Evolutionary conservation across 1,140 invertebrate species (phyloP).

Genomic region (Ceratina calcarata): DNA sequence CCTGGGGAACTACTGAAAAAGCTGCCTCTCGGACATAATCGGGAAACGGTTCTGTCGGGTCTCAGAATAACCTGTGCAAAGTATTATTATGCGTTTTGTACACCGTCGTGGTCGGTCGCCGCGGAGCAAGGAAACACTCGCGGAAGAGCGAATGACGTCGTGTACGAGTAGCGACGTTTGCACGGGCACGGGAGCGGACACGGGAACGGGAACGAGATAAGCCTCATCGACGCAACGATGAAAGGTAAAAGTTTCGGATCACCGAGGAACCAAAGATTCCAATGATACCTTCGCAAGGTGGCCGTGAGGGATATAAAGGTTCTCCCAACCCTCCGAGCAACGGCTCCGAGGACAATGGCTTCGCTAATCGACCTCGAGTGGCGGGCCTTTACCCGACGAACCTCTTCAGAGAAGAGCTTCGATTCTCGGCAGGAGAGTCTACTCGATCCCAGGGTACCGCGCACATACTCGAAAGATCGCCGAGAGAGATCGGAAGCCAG

Average conservation of each 20-base stretch:
- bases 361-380: slow-evolving; percentile 72
- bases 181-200: neutral
- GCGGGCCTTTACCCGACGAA: slow-evolving; percentile 71
- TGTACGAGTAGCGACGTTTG: neutral
- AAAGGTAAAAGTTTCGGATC: slow-evolving; percentile 31
- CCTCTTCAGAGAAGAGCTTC: slow-evolving; percentile 66
- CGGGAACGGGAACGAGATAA: neutral
- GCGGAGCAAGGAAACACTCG: too few relatives aligned
- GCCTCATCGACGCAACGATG: slow-evolving; percentile 28
- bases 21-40: neutral
- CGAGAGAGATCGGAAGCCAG: slow-evolving; percentile 60
- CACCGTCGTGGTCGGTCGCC: neutral
- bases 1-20: neutral
- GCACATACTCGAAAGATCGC: slow-evolving; percentile 42
- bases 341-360: slow-evolving; percentile 76
- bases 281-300: slow-evolving; percentile 78
- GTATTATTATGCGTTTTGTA: neutral
- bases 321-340: slow-evolving; percentile 76
- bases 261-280: slow-evolving; percentile 60
- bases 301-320: slow-evolving; percentile 74
- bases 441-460: slow-evolving; percentile 63
- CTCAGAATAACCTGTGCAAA: too few relatives aligned
- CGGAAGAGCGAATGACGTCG: too few relatives aligned
- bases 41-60: too few relatives aligned
- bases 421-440: slow-evolving; percentile 64